Evolutionary conservation across 2,888 invertebrate genomes (phyloP).

Genomic region (Girardia tigrina): DNA sequence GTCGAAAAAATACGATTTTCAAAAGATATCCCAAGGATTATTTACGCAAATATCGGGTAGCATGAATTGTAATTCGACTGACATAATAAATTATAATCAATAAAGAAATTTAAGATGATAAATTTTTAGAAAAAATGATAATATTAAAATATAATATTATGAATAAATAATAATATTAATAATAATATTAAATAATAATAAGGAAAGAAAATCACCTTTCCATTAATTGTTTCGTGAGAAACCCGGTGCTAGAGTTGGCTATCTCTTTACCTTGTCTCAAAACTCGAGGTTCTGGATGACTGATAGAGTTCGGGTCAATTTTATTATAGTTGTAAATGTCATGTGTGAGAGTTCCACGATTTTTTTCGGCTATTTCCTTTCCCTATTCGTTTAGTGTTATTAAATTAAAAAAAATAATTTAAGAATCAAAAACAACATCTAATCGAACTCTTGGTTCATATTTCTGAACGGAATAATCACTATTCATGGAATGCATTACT

Average conservation of each 20-base stretch:
- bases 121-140: too few species aligned
- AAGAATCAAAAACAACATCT: background rate
- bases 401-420: background rate
- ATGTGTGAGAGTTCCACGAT: slow-evolving; percentile 16
- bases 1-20: too few species aligned
- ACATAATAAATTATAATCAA: too few species aligned
- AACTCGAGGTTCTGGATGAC: slow-evolving; percentile 21
- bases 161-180: too few species aligned
- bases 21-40: too few species aligned
- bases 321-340: slow-evolving; percentile 25
- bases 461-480: background rate
- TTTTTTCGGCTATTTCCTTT: slow-evolving; percentile 8
- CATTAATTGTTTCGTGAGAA: background rate
- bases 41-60: too few species aligned
- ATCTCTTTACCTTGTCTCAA: background rate
- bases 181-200: too few species aligned
- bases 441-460: background rate
- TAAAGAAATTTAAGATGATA: too few species aligned
- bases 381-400: background rate
- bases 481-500: background rate
- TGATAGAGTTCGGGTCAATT: background rate
- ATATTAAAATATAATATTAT: too few species aligned
- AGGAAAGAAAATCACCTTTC: background rate
- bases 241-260: background rate
- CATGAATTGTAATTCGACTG: too few species aligned